A percentile compares a stretch with the other conserved stretches of the same genome.
These are phyloP conservation scores for Crypturellus tataupa DNA, from an alignment of 2,797 vertebrate species.

Conservation along the genomic window DNA sequence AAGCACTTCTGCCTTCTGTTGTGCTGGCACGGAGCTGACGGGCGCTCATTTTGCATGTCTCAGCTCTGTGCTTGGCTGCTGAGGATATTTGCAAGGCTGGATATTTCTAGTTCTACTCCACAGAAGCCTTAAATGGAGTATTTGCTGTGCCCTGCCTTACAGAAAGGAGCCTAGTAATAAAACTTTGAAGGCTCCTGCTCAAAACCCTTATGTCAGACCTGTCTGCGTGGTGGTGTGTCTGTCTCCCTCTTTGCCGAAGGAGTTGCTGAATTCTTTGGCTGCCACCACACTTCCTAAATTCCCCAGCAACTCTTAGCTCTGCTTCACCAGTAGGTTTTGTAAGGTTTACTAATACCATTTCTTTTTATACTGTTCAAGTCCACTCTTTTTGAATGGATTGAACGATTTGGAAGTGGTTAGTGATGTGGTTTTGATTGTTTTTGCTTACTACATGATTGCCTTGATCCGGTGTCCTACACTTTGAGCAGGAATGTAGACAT, in stretches of 20 bases:
- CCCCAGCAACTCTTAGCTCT: slow-evolving; percentile 26
- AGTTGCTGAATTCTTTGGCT: slow-evolving; percentile 58
- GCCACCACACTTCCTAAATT: fast-evolving
- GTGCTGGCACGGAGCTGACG: slow-evolving; percentile 72
- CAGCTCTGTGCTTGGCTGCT: slow-evolving; percentile 65
- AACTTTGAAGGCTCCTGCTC: slow-evolving; percentile 59
- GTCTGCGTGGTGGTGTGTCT: slow-evolving; percentile 61
- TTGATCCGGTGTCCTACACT: fast-evolving
- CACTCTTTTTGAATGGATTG: not conserved
- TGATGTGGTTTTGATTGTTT: not conserved
- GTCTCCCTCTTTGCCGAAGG: slow-evolving; percentile 57
- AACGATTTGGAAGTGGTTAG: not conserved
- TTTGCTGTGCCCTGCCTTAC: slow-evolving; percentile 68
- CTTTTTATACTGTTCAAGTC: fast-evolving
- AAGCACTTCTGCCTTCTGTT: slow-evolving; percentile 78
- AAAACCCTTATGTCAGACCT: slow-evolving; percentile 63
- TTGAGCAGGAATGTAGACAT: not conserved
- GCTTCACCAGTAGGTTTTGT: not conserved
- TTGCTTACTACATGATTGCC: fast-evolving
- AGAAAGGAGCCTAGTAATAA: slow-evolving; percentile 61
- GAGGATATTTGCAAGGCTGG: slow-evolving; percentile 73
- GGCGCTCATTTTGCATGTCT: slow-evolving; percentile 77
- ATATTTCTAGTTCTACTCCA: slow-evolving; percentile 76
- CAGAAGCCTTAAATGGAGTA: slow-evolving; percentile 65
- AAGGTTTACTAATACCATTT: not conserved